Base-by-base conservation (phyloP, 2,797 vertebrate species). In the Silurus lanzhouensis region DNA sequence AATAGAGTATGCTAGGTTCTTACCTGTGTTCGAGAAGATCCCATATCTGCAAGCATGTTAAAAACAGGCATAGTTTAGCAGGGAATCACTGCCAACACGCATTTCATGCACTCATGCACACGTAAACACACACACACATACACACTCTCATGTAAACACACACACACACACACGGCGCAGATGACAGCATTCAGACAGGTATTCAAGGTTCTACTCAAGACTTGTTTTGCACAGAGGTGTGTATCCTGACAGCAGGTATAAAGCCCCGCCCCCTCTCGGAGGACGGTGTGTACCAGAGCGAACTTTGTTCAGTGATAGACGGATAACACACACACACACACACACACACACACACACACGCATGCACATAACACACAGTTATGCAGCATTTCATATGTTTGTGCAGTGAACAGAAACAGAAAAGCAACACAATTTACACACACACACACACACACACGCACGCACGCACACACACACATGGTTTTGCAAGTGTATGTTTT, bases 1-100 rank as follows among this genome's bases (percentile, higher is more conserved):
- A 38, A 13, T 31, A 44, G 8, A 27, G 1, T 27, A 9, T 44
- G 9, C 5, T 27, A 48, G 70, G 68, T 20, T 90, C 97, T 98
- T 95, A 99, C 98, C 97, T 97, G 96, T 2, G 95, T 92, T 93
- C 95, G 97, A 93, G 95, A 88, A 88, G 93, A 95, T 88, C 95
- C 94, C 0, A 95, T 94, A 91, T 99, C 98, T 99, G 97, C 96
- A 99, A 99, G 92, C 92, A 96, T 97, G 92, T 97, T 95, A 93
- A 97, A 97, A 95, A 97, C 94, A 89, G 96, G 97, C 96, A 98
- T 97, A 90, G 96, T 96, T 96, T 96, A 96, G 92, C 91, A 88
- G 91, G 88, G 84, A 92, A 91, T 91, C 57, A 60, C n/a, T 20
- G n/a, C 22, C 80, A 52, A 58, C 17, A 44, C 15, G 52, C 92